Evolutionary conservation across 2,888 invertebrate species (phyloP).

Genomic region (Noctua pronuba): DNA sequence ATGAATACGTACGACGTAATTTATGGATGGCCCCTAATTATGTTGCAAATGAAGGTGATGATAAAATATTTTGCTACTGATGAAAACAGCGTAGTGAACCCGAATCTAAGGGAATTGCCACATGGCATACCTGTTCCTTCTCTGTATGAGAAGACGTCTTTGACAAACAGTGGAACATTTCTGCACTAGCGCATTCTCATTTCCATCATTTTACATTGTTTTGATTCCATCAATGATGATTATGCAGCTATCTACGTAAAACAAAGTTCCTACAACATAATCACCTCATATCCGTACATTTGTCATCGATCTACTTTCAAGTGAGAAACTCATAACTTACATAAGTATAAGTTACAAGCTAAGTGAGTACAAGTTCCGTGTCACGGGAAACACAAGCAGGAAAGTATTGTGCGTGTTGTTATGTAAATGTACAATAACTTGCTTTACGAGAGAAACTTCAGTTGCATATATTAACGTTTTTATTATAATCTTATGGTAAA

Average conservation of each 20-base stretch:
- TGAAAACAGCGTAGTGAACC: too few relatives aligned
- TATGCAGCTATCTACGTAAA: neutral
- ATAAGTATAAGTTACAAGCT: slow-evolving; percentile 31
- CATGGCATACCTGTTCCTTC: too few relatives aligned
- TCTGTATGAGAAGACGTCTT: too few relatives aligned
- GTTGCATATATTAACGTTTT: neutral
- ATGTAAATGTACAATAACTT: slow-evolving; percentile 54
- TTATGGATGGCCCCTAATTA: too few relatives aligned
- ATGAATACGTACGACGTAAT: too few relatives aligned
- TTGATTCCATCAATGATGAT: too few relatives aligned
- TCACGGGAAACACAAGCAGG: slow-evolving; percentile 61
- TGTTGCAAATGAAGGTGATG: too few relatives aligned
- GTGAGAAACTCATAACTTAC: slow-evolving; percentile 27
- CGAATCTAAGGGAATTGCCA: too few relatives aligned
- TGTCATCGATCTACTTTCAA: slow-evolving; percentile 52
- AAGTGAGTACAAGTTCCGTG: slow-evolving; percentile 58
- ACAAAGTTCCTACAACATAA: slow-evolving; percentile 11
- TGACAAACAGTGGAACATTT: too few relatives aligned
- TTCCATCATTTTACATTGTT: too few relatives aligned
- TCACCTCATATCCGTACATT: slow-evolving; percentile 19
- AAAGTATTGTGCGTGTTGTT: slow-evolving; percentile 49
- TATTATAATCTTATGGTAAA: slow-evolving; percentile 8
- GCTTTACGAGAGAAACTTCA: slow-evolving; percentile 37
- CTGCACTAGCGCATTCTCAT: too few relatives aligned
- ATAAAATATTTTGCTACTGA: too few relatives aligned